Evolutionary conservation across 2,888 invertebrate genomes (phyloP).

Genomic region (Sesia bembeciformis): DNA sequence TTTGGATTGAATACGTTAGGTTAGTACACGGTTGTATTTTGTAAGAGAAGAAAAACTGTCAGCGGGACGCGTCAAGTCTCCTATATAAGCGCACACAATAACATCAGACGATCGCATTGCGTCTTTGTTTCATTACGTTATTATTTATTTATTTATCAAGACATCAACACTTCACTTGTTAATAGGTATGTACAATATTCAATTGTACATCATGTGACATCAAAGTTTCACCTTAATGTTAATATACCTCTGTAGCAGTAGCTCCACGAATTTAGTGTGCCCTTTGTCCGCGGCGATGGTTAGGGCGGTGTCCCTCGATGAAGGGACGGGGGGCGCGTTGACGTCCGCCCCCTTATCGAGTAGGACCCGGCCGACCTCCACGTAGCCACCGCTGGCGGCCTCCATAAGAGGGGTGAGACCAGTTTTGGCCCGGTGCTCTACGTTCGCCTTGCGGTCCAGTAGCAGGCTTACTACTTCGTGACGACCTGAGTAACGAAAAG

Average conservation of each 20-base stretch:
- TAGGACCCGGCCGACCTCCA: constrained; percentile 96
- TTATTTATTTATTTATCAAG: too few species aligned
- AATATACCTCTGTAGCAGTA: constrained; percentile 78
- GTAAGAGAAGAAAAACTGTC: too few species aligned
- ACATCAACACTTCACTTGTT: too few species aligned
- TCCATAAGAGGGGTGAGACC: constrained; percentile 99
- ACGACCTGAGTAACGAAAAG: constrained; percentile 55
- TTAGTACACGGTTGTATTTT: too few species aligned
- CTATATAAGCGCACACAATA: too few species aligned
- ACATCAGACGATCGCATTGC: too few species aligned
- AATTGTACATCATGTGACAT: too few species aligned
- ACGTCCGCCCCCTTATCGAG: constrained; percentile 98
- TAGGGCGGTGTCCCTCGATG: constrained; percentile 97
- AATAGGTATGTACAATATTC: too few species aligned
- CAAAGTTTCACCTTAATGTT: too few species aligned
- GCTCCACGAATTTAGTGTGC: constrained; percentile 93
- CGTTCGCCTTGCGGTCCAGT: constrained; percentile 97
- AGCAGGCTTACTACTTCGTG: constrained; percentile 98
- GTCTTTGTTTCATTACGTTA: too few species aligned
- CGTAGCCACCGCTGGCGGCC: constrained; percentile 99
- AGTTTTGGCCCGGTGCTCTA: constrained; percentile 99
- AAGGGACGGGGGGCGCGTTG: constrained; percentile 98
- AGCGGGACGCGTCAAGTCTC: too few species aligned
- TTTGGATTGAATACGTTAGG: too few species aligned
- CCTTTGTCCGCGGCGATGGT: constrained; percentile 99